These are phyloP conservation scores for Piscicola geometra DNA, from an alignment of 2,888 invertebrate species.

Conservation along the genomic window DNA sequence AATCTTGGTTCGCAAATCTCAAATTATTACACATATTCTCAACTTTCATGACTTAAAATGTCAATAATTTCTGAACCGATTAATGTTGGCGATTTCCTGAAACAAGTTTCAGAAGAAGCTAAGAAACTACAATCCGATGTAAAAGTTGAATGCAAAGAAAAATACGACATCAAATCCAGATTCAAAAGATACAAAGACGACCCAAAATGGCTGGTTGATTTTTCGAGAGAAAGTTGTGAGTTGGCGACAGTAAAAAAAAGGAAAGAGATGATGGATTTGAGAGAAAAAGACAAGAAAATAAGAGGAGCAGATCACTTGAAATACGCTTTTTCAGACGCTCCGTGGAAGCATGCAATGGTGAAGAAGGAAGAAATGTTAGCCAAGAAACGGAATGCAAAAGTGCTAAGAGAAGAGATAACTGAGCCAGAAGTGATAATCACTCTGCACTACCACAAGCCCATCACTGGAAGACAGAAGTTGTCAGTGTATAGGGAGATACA, in stretches of 20 bases:
- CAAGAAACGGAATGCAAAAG: not conserved
- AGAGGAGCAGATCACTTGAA: not conserved
- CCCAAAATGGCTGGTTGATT: conserved; percentile 2
- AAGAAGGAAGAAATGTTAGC: not conserved
- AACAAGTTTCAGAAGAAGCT: too few species aligned
- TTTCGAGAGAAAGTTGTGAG: not conserved
- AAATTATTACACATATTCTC: too few species aligned
- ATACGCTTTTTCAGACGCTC: not conserved
- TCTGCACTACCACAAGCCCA: not conserved
- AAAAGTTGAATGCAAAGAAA: not conserved
- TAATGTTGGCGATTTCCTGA: too few species aligned
- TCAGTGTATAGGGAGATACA: not conserved
- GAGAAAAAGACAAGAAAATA: not conserved
- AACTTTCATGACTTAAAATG: too few species aligned
- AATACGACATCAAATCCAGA: not conserved
- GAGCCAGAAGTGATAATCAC: not conserved
- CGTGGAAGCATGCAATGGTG: conserved; percentile 8
- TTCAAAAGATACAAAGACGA: conserved; percentile 6
- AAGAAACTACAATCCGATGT: too few species aligned
- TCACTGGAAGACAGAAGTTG: not conserved
- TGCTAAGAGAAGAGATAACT: not conserved
- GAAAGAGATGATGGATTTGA: not conserved
- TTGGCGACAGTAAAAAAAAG: not conserved
- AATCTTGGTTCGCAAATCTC: too few species aligned
- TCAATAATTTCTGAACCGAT: too few species aligned